A percentile compares a stretch with the other conserved stretches of the same genome.
These are phyloP conservation scores for Phorcus lineatus DNA, from an alignment of 2,888 invertebrate species.

Conservation along the genomic window DNA sequence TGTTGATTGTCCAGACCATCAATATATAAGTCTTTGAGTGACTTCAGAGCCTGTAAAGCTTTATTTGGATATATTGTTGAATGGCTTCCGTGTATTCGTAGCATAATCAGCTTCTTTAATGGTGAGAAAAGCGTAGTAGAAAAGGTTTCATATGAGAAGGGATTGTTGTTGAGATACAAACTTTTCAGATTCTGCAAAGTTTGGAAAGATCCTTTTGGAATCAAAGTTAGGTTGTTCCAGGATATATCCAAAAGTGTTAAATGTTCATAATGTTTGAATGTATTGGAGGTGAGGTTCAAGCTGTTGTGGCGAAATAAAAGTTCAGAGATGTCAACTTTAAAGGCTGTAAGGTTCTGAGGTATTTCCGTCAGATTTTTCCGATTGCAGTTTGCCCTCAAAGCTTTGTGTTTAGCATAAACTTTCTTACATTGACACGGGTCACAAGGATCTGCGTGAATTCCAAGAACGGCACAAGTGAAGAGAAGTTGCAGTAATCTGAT, in stretches of 20 bases:
- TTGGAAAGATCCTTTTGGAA: not conserved
- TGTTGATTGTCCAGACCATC: not conserved
- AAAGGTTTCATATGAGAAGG: not conserved
- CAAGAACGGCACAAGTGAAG: no score
- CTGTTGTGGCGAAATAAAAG: not conserved
- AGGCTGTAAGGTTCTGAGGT: not conserved
- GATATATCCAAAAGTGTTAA: not conserved
- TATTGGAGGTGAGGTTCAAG: not conserved
- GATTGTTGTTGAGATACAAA: not conserved
- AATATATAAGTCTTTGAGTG: not conserved
- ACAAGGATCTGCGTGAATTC: no score
- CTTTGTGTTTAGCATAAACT: no score
- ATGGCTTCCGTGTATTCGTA: not conserved
- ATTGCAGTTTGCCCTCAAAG: not conserved
- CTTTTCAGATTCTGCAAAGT: not conserved
- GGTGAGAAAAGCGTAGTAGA: not conserved
- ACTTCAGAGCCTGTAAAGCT: not conserved
- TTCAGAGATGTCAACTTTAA: not conserved
- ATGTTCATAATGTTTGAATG: not conserved
- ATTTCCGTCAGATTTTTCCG: not conserved
- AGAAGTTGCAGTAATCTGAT: no score
- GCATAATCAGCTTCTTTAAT: not conserved
- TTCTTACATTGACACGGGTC: no score
- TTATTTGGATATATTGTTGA: not conserved
- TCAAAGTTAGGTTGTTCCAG: not conserved